phyloP scores from a whole-genome alignment of 1,140 invertebrate species.

The Odontomachus brunneus region DNA sequence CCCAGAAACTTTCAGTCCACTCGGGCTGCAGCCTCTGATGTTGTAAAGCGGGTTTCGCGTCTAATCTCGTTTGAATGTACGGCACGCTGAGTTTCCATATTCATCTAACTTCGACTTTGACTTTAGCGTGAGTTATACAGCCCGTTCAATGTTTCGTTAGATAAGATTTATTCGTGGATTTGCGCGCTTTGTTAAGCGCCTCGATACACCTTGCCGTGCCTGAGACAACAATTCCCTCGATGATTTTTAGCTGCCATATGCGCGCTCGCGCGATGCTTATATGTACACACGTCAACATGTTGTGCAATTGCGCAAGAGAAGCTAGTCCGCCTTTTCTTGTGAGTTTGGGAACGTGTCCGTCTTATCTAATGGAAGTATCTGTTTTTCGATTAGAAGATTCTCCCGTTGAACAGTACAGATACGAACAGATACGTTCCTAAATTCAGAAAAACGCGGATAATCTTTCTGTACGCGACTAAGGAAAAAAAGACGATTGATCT shows the following conservation, averaged over 20 bases:
- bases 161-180: slow-evolving; percentile 54
- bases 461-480: too few species aligned
- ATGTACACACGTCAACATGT: neutral
- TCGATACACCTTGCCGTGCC: neutral
- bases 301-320: too few species aligned
- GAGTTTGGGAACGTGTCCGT: too few species aligned
- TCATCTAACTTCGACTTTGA: slow-evolving; percentile 69
- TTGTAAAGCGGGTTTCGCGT: slow-evolving; percentile 21
- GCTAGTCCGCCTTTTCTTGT: too few species aligned
- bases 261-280: neutral
- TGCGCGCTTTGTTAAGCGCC: neutral
- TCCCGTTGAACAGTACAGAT: too few species aligned
- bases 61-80: slow-evolving; percentile 62
- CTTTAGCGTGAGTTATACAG: slow-evolving; percentile 44
- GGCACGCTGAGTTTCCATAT: slow-evolving; percentile 65
- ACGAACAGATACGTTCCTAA: too few species aligned
- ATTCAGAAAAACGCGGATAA: too few species aligned
- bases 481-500: too few species aligned
- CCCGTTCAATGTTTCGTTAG: slow-evolving; percentile 52
- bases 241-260: neutral
- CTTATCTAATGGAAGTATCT: too few species aligned
- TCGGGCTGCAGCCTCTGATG: slow-evolving; percentile 59
- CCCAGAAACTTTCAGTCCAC: slow-evolving; percentile 48
- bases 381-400: too few species aligned
- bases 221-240: neutral